Evolutionary conservation across 2,113 vertebrate species (phyloP).

Genomic region (Atherinomorus stipes): DNA sequence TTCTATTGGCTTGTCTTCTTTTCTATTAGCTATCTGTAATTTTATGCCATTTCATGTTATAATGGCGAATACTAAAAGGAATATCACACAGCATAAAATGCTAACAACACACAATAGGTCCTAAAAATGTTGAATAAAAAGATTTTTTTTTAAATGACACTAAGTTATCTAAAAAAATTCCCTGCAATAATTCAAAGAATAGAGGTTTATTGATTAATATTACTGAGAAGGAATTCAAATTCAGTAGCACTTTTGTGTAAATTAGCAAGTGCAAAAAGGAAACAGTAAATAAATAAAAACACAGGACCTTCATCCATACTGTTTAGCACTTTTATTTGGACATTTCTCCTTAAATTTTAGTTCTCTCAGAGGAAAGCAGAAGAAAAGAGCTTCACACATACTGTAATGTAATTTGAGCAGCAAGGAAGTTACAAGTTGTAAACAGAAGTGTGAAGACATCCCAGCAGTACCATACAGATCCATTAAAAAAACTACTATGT

Average conservation of each 20-base stretch:
- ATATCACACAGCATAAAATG: too few relatives aligned
- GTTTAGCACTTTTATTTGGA: constrained; percentile 59
- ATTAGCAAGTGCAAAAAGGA: background rate
- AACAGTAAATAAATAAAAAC: background rate
- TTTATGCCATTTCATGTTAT: background rate
- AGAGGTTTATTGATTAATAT: too few relatives aligned
- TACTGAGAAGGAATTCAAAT: too few relatives aligned
- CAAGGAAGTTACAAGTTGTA: constrained; percentile 58
- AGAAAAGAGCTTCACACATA: constrained; percentile 62
- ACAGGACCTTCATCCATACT: background rate
- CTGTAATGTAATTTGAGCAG: constrained; percentile 63
- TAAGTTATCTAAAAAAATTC: too few relatives aligned
- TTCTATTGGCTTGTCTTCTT: too few relatives aligned
- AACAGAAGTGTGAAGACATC: constrained; percentile 53
- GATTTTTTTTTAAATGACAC: too few relatives aligned
- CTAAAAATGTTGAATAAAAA: too few relatives aligned
- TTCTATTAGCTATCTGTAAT: too few relatives aligned
- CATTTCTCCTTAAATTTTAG: constrained; percentile 34
- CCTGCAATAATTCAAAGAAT: too few relatives aligned
- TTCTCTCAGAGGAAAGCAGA: constrained; percentile 43
- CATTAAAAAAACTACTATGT: constrained; percentile 40
- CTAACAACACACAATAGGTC: too few relatives aligned
- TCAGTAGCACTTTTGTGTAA: too few relatives aligned
- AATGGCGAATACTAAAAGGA: too few relatives aligned
- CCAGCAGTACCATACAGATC: constrained; percentile 59